phyloP scores from a whole-genome alignment of 1,140 invertebrate species.

The Sesamia nonagrioides region DNA sequence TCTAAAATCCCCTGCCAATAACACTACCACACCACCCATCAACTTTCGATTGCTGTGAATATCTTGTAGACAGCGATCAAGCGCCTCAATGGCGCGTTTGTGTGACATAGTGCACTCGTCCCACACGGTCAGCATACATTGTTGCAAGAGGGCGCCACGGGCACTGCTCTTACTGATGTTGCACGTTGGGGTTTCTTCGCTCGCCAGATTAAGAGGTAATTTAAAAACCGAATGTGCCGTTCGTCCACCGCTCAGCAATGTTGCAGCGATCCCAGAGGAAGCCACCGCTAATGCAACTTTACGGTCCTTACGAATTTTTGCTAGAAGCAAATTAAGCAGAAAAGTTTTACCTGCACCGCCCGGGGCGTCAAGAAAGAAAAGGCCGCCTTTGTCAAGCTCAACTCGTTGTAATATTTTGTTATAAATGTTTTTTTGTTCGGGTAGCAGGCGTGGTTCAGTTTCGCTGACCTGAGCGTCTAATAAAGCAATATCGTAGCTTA shows the following conservation, averaged over 20 bases:
- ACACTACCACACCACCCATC: constrained; percentile 26
- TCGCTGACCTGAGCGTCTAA: constrained; percentile 55
- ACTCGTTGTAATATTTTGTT: constrained; percentile 28
- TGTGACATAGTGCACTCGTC: constrained; percentile 72
- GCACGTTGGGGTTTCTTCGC: constrained; percentile 44
- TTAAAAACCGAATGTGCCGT: constrained; percentile 17
- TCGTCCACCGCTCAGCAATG: no score
- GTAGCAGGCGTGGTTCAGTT: constrained; percentile 37
- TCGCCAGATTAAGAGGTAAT: constrained; percentile 36
- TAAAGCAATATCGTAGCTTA: constrained; percentile 51
- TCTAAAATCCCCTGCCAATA: constrained; percentile 62
- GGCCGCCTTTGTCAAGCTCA: constrained; percentile 34
- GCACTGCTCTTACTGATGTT: constrained; percentile 49
- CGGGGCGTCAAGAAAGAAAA: no score
- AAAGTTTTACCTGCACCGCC: constrained; percentile 43
- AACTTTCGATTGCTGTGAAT: constrained; percentile 41
- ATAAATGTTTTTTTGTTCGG: neutral
- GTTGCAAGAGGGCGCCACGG: constrained; percentile 47
- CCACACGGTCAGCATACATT: constrained; percentile 71
- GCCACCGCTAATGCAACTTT: constrained; percentile 39
- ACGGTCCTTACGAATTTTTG: no score
- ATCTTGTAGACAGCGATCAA: constrained; percentile 72
- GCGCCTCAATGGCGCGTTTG: constrained; percentile 67
- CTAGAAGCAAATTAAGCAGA: constrained; percentile 53
- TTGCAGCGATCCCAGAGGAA: neutral